Conservation (phyloP, 2,797 vertebrate species). For the Jordanella pulchra region DNA sequence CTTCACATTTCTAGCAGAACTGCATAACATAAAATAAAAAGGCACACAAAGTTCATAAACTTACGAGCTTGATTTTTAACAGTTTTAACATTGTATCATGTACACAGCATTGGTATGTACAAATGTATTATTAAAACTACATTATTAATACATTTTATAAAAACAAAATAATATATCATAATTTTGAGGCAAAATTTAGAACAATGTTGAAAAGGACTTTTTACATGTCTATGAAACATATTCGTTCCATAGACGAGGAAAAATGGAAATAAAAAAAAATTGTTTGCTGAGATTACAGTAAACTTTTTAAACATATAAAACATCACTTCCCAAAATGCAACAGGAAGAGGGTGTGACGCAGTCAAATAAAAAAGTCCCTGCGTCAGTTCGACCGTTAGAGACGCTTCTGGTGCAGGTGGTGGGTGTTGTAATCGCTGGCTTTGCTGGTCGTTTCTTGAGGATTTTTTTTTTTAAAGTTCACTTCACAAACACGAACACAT, state of each 20-base stretch:
- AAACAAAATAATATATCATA: not conserved
- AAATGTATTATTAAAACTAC: too few relatives aligned
- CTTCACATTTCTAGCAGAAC: not conserved
- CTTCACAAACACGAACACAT: not conserved
- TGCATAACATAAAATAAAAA: not conserved
- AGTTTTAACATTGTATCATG: not conserved
- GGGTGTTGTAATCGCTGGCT: not conserved
- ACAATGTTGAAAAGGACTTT: not conserved
- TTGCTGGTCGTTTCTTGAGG: slow-evolving; percentile 22
- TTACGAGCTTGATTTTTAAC: not conserved
- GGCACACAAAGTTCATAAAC: not conserved
- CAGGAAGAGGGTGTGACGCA: slow-evolving; percentile 37
- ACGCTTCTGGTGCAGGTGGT: slow-evolving; percentile 14
- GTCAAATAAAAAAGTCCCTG: slow-evolving; percentile 62
- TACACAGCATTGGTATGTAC: too few relatives aligned
- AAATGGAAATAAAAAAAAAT: not conserved
- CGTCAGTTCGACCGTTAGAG: slow-evolving; percentile 49
- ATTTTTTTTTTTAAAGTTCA: too few relatives aligned
- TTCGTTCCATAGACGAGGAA: not conserved
- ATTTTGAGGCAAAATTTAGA: not conserved
- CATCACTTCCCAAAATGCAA: slow-evolving; percentile 64
- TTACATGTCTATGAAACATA: not conserved
- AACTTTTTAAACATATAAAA: slow-evolving; percentile 8
- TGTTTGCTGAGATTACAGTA: too few relatives aligned
- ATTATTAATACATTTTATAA: not conserved